Evolutionary conservation across 2,888 invertebrate species (phyloP).

Genomic region (Drosophila multiciliata): DNA sequence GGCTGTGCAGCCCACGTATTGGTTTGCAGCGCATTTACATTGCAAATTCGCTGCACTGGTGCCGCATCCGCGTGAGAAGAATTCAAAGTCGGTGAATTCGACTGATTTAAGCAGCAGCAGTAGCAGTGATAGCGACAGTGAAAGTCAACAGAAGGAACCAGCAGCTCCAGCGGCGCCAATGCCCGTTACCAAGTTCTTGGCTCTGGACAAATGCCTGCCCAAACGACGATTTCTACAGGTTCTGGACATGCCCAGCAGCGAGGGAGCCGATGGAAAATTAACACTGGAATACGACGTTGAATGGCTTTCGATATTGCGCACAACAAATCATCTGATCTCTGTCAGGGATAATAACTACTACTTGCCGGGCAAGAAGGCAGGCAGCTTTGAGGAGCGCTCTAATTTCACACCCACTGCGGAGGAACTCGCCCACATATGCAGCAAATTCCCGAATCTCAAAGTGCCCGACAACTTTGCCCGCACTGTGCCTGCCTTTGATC

Average conservation of each 20-base stretch:
- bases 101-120: constrained; percentile 24
- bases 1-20: constrained; percentile 92
- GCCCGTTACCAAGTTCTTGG: constrained; percentile 92
- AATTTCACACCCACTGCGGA: constrained; percentile 88
- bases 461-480: constrained; percentile 92
- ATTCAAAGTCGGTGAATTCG: neutral
- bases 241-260: constrained; percentile 85
- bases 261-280: constrained; percentile 37
- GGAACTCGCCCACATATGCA: constrained; percentile 88
- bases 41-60: constrained; percentile 97
- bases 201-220: constrained; percentile 98
- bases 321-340: constrained; percentile 94
- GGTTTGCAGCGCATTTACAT: constrained; percentile 99
- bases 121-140: constrained; percentile 43
- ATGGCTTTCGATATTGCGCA: constrained; percentile 95
- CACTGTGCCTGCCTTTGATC: constrained; percentile 89
- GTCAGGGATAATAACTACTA: constrained; percentile 89
- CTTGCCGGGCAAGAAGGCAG: constrained; percentile 91
- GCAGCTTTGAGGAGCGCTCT: constrained; percentile 86
- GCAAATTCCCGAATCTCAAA: constrained; percentile 88
- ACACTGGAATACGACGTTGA: constrained; percentile 91
- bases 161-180: constrained; percentile 49
- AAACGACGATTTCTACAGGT: constrained; percentile 95
- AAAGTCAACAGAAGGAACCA: constrained; percentile 19
- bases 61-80: constrained; percentile 90